Evolutionary conservation across 2,113 vertebrate genomes (phyloP).

Genomic region (Narcine bancroftii): DNA sequence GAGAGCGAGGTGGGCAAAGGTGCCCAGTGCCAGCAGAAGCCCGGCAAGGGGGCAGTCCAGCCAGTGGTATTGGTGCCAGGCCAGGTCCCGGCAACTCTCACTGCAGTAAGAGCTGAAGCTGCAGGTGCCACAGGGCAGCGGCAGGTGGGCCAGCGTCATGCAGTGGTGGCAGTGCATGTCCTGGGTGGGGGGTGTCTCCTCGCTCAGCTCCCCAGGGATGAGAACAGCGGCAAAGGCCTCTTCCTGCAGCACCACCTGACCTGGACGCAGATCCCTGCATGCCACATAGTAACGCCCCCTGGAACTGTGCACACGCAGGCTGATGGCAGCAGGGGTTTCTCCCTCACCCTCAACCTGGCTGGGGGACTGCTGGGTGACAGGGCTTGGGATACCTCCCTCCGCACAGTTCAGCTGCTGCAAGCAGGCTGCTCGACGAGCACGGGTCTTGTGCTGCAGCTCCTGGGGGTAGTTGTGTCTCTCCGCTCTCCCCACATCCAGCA

Average conservation of each 20-base stretch:
- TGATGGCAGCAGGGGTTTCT: constrained; percentile 47
- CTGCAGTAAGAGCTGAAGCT: constrained; percentile 80
- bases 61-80: constrained; percentile 74
- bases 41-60: constrained; percentile 71
- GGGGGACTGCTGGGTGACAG: background rate
- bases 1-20: constrained; percentile 75
- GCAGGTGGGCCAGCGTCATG: constrained; percentile 55
- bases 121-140: constrained; percentile 68
- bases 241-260: constrained; percentile 72
- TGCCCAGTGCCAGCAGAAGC: constrained; percentile 62
- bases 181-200: constrained; percentile 43
- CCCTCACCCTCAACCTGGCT: constrained; percentile 31
- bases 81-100: constrained; percentile 56
- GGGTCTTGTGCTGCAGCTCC: constrained; percentile 67
- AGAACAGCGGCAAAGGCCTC: constrained; percentile 77
- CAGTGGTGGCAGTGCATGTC: constrained; percentile 77
- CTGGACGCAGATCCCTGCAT: constrained; percentile 57
- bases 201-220: constrained; percentile 56
- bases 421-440: constrained; percentile 64
- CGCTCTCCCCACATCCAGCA: constrained; percentile 71
- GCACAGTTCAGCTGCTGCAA: constrained; percentile 53
- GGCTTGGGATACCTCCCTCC: background rate
- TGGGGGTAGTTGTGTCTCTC: constrained; percentile 66
- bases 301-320: constrained; percentile 52
- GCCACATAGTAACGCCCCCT: constrained; percentile 78